Evolutionary conservation across 2,113 vertebrate species (phyloP).

Genomic region (Gallinago media): DNA sequence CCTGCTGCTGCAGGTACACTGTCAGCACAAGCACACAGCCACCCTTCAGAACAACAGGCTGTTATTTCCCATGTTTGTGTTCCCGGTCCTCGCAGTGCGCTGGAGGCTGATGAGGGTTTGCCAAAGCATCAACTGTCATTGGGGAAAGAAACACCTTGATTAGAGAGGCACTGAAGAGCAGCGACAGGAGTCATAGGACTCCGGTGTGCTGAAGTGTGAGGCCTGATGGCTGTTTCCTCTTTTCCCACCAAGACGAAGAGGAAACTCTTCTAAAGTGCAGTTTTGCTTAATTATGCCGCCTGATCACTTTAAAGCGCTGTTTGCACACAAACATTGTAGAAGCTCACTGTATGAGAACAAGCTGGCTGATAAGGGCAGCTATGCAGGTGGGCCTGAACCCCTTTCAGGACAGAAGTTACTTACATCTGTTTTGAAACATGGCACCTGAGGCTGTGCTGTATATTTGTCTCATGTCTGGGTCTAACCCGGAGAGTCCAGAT

Average conservation of each 20-base stretch:
- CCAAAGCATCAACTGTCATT: slow-evolving; percentile 3
- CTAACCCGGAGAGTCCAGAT: background rate
- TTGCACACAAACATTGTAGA: slow-evolving; percentile 67
- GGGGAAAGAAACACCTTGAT: slow-evolving; percentile 50
- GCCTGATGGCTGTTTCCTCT: slow-evolving; percentile 27
- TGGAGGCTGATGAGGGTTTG: background rate
- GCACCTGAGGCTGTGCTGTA: background rate
- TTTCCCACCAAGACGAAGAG: slow-evolving; percentile 51
- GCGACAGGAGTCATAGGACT: background rate
- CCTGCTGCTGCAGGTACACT: background rate
- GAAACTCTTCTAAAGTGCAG: slow-evolving; percentile 33
- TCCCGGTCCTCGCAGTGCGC: background rate
- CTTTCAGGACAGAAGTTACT: slow-evolving; percentile 46
- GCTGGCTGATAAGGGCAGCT: slow-evolving; percentile 44
- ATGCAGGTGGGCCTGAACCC: slow-evolving; percentile 26
- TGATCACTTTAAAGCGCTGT: slow-evolving; percentile 71
- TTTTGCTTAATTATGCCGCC: slow-evolving; percentile 68
- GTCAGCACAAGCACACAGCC: background rate
- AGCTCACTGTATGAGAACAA: slow-evolving; percentile 28
- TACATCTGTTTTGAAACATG: slow-evolving; percentile 43
- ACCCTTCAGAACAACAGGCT: background rate
- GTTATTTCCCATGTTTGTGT: background rate
- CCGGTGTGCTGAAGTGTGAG: background rate
- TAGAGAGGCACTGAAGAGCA: slow-evolving; percentile 54
- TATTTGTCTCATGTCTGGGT: background rate